These are phyloP conservation scores for Prinia subflava DNA, from an alignment of 2,113 vertebrate genomes.

Conservation along the genomic window DNA sequence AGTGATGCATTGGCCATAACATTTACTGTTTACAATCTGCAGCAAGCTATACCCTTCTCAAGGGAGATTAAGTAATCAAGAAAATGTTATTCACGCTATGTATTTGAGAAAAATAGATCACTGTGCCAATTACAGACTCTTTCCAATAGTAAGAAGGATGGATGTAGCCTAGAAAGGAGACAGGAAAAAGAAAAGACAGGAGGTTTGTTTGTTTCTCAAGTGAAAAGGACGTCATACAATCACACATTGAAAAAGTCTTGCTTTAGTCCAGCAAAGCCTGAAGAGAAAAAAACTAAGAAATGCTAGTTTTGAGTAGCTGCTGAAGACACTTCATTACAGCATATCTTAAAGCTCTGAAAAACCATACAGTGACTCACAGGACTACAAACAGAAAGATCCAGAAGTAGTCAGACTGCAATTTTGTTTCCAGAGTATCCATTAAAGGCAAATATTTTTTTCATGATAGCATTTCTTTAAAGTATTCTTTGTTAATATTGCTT, in stretches of 20 bases:
- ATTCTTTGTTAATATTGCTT: neutral
- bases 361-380: neutral
- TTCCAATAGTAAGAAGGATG: neutral
- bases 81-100: neutral
- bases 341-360: conserved; percentile 26
- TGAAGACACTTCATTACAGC: conserved; percentile 35
- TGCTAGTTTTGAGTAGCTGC: conserved; percentile 30
- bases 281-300: neutral
- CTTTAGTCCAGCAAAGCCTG: neutral
- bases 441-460: neutral
- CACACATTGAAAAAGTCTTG: neutral
- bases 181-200: neutral
- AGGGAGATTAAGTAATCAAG: conserved; percentile 49
- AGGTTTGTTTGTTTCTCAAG: neutral
- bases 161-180: neutral
- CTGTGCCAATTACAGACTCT: neutral
- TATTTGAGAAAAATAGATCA: neutral
- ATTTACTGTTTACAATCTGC: conserved; percentile 48
- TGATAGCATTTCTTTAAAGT: neutral
- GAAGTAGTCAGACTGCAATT: neutral
- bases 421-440: neutral
- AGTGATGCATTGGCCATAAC: conserved; percentile 51
- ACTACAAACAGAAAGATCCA: conserved; percentile 18
- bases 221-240: neutral
- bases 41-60: conserved; percentile 40